Evolutionary conservation across 2,797 vertebrate species (phyloP), one percentile per base, ranked within the genome.

Genomic region (Hypotaenidia philippensis): DNA sequence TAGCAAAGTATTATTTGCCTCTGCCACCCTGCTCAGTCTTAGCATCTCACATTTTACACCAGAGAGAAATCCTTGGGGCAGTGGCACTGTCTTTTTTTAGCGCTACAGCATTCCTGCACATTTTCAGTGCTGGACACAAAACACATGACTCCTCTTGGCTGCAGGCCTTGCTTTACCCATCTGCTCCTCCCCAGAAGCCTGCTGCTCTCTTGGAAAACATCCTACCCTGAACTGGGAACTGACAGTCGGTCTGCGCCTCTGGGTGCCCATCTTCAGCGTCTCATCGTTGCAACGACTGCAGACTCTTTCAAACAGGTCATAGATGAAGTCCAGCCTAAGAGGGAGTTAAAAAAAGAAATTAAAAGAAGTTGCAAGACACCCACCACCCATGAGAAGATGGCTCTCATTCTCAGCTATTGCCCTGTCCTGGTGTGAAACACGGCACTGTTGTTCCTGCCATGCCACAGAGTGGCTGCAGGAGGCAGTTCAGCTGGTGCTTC

Each of bases 161-260:
- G 52, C 86, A 91, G 91, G 87, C 89, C 68, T 94, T 83, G 83
- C 70, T 97, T 91, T 90, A 84, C 56, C 96, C 95, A 95, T 94
- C 93, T 94, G 92, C 89, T 93, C 66, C 61, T 94, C 72, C 80
- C 76, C 63, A 83, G 70, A 92, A 96, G 85, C 87, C 83, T 89
- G 69, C 87, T 93, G 94, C 68, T 96, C n/a, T 84, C 66, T 80
- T 90, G 95, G 93, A 94, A 93, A 95, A 84, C 74, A 57, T 80
- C 98, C 97, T 97, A 99, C 99, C 98, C 99, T 98, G 98, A 99
- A 99, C 98, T 99, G 99, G 40, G 99, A 99, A 96, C 99, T 99
- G 98, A 99, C 99, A 12, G 99, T 99, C 31, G 99, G 99, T 93
- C 99, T 99, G 94, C 99, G 98, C 89, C 99, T 98, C 91, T 98